phyloP scores from a whole-genome alignment of 2,888 invertebrate species.

The Epirrhoe tristata region DNA sequence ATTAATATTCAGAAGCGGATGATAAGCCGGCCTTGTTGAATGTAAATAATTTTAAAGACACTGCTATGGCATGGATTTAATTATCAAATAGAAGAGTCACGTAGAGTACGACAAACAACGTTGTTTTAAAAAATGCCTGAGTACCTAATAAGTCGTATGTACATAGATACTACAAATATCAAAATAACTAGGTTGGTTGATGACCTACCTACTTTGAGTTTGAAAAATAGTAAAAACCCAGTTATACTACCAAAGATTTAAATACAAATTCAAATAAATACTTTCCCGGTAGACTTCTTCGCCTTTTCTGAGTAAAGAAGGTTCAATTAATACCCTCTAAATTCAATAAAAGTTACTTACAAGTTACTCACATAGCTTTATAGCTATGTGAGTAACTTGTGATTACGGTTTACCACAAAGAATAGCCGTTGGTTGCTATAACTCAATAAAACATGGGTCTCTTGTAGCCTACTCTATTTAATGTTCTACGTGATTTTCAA shows the following conservation, averaged over 20 bases:
- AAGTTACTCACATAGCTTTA: conserved; percentile 48
- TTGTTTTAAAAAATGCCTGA: not conserved
- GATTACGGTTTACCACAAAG: conserved; percentile 53
- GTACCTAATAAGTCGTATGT: not conserved
- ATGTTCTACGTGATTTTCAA: conserved; percentile 54
- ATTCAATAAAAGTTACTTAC: too few species aligned
- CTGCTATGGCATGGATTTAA: conserved; percentile 27
- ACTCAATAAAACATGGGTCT: conserved; percentile 43
- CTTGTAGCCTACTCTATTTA: conserved; percentile 42
- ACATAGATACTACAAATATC: too few species aligned
- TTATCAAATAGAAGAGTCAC: conserved; percentile 31
- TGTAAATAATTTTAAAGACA: conserved; percentile 26
- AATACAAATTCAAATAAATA: not conserved
- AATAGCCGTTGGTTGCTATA: conserved; percentile 47
- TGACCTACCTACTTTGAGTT: too few species aligned
- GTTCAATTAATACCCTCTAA: not conserved
- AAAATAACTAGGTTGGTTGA: too few species aligned
- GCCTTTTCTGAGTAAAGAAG: not conserved
- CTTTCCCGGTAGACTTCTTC: not conserved
- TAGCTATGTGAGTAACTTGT: conserved; percentile 45
- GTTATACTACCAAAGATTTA: too few species aligned
- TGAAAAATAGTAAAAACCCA: too few species aligned
- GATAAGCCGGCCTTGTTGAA: conserved; percentile 34
- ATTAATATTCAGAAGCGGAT: conserved; percentile 32
- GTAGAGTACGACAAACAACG: conserved; percentile 19